Base-by-base conservation (phyloP, 2,888 invertebrate genomes). In the Bombylius major region DNA sequence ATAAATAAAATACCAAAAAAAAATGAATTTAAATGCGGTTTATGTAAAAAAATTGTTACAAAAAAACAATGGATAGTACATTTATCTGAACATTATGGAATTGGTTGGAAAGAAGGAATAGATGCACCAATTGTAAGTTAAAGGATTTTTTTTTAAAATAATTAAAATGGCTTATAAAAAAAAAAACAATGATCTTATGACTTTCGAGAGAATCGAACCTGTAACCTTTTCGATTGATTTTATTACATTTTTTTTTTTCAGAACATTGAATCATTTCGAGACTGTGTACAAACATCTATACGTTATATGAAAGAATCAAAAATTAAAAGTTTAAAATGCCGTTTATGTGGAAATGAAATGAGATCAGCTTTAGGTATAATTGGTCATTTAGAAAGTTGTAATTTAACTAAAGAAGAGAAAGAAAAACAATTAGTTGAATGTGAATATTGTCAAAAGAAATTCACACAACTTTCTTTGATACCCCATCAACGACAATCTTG, bases 21-120 rank as follows among this genome's bases (percentile, higher is more conserved):
- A 36, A 47, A 53, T 32, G 59, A 60, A 46, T 48, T 66, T 4
- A 66, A 66, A 42, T 74, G 73, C 61, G 73, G 70, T 0, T 58
- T 71, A 9, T 73, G 73, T 54, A 63, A 70, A 34, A 61, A 55
- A 4, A 62, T 62, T n/a, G 59, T 65, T 9, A 45, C 48, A 0
- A 56, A 60, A 13, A 46, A 50, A 0, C 54, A 58, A 5, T 73
- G 70, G 70, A 47, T 52, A 4, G n/a, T 50, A 1, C 73, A 73
- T 57, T 33, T 69, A 13, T 56, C 60, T 5, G 59, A 62, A 45
- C 73, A 73, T 60, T 73, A 73, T 56, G 74, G 73, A 34, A 55
- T 74, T 8, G 72, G 71, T 5, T 73, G 72, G 73, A 53, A 58
- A 13, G 57, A 62, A 5, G 69, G 66, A 13, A 32, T 53, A 0